These are phyloP conservation scores for Prunella himalayana DNA, from an alignment of 2,113 vertebrate species.

Conservation along the genomic window DNA sequence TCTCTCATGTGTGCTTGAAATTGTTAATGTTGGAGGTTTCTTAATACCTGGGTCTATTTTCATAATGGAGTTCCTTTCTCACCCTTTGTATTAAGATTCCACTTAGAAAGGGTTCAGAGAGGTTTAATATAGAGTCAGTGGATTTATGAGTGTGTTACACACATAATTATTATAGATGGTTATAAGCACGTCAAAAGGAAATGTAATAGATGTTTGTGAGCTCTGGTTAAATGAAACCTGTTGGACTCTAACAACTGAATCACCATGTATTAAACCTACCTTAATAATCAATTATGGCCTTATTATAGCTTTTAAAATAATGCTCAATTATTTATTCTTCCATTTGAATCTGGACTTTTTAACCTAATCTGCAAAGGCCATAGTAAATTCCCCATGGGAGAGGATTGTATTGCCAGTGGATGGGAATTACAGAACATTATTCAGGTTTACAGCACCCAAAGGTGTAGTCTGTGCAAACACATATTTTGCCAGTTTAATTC, in stretches of 20 bases:
- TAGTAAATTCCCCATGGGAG: background rate
- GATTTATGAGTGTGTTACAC: constrained; percentile 42
- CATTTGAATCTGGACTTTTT: background rate
- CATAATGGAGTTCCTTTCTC: background rate
- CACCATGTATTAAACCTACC: background rate
- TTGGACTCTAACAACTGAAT: constrained; percentile 4
- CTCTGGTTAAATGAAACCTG: constrained; percentile 24
- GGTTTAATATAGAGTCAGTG: constrained; percentile 13
- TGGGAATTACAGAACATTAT: background rate
- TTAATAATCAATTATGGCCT: background rate
- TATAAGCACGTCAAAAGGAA: constrained; percentile 42
- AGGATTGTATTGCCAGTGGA: background rate
- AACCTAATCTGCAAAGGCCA: background rate
- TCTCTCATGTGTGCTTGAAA: background rate
- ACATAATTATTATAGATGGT: constrained; percentile 31
- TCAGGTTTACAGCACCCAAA: background rate
- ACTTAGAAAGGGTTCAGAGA: constrained; percentile 42
- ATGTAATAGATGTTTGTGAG: constrained; percentile 48
- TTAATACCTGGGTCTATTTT: background rate
- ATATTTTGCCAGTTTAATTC: background rate
- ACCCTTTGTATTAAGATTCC: constrained; percentile 1
- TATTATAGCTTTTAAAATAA: background rate
- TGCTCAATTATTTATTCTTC: constrained; percentile 19
- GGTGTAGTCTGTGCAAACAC: background rate
- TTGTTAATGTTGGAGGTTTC: background rate